Evolutionary conservation across 2,113 vertebrate genomes (phyloP), one percentile per base, ranked within the genome.

Genomic region (Martes martes): DNA sequence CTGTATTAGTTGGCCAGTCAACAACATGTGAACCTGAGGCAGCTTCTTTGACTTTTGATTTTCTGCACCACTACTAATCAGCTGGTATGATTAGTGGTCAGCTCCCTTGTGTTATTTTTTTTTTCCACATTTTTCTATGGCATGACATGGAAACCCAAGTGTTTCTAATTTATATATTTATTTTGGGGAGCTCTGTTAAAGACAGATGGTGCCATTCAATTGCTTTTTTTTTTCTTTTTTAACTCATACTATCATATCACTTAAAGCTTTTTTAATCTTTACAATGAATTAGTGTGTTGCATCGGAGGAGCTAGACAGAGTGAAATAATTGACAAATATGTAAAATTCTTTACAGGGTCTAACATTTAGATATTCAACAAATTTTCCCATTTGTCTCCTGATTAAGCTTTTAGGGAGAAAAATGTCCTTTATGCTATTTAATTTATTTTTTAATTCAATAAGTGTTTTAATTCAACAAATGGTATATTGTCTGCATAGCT

Each of bases 391-490:
- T 6, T 95, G n/a, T 59, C 42, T 90, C 15, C 28, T 57, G 23
- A 69, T 88, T 84, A 90, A 94, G 79, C 8, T 84, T 83, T 61
- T 76, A 57, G 76, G 91, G 2, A 78, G 7, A 78, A 91, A 88
- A 78, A 91, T 91, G 7, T 57, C 14, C 14, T 63, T 7, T 73
- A 24, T 88, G 28, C 2, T 90, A 74, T 84, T 90, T 89, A 92
- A 76, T 50, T 69, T 82, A 18, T 61, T 87, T 95, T 90, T 16
- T n/a, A 57, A 81, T 78, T 96, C 45, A 87, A 18, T 28, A 94
- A 94, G 81, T 69, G 59, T 83, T 92, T 92, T 31, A 57, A 81
- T 82, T 96, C 36, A 87, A 18, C 33, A 94, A 95, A 84, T 76
- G 71, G 36, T 87, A 26, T 65, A 92, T 80, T 85, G 13, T 67